Conservation (phyloP, 2,888 invertebrate species). For the Lepidonotus clava region DNA sequence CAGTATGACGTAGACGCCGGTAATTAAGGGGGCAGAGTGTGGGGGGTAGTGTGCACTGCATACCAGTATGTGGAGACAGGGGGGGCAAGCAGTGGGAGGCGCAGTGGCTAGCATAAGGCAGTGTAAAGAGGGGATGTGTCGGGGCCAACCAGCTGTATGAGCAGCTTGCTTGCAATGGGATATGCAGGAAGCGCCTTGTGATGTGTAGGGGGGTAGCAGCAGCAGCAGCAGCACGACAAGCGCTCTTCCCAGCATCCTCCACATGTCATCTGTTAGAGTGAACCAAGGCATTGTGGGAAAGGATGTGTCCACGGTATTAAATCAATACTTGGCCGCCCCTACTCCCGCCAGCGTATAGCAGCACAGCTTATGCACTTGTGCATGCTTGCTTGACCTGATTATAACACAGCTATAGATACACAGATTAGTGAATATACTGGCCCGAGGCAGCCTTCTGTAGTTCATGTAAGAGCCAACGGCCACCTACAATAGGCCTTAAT, state of each 20-base stretch:
- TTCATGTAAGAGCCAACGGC: neutral
- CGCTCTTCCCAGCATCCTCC: neutral
- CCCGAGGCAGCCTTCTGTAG: neutral
- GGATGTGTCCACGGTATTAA: neutral
- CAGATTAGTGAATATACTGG: conserved; percentile 19
- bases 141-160: neutral
- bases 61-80: neutral
- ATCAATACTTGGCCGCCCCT: conserved; percentile 38
- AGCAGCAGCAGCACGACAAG: neutral
- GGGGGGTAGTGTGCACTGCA: neutral
- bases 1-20: no score
- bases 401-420: conserved; percentile 18
- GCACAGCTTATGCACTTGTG: conserved; percentile 38
- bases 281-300: neutral
- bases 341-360: neutral
- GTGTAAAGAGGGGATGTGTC: neutral
- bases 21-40: neutral
- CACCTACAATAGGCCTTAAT: conserved; percentile 9
- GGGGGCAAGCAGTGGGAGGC: neutral
- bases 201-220: neutral
- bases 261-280: neutral
- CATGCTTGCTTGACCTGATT: conserved; percentile 51
- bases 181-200: neutral
- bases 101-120: neutral
- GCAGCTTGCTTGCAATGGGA: no score